Evolutionary conservation across 2,797 vertebrate genomes (phyloP), one percentile per base, ranked within the genome.

Genomic region (Euthynnus affinis): DNA sequence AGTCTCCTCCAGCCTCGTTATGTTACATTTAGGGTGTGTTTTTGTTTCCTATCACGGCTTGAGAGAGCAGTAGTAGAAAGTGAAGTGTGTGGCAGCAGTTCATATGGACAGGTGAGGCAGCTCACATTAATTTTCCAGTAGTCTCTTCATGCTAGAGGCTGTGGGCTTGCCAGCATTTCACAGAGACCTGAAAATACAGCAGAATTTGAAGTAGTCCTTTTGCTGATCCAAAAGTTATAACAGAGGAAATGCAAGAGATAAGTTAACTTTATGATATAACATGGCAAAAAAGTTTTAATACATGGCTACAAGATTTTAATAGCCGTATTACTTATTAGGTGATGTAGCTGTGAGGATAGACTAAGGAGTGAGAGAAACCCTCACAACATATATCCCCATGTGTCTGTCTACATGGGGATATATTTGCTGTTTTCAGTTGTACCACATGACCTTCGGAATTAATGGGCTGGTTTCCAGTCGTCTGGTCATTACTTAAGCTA

Each of bases 381-480:
- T 56, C 6, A 10, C 4, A 57, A 14, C 10, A 29, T 29, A 29
- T 29, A 29, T 29, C 27, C 27, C 27, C 27, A 5, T 29, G 29
- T 73, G 83, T 87, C 74, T 69, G 80, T 82, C 29, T 78, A 78
- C 68, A 69, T 73, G 42, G 74, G 75, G 44, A 27, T 62, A 60
- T 73, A 64, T 74, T 63, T 86, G 80, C 17, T 81, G 80, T 87
- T 84, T 84, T 78, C 20, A 42, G 29, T 63, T 56, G 14, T 55
- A 69, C 56, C 51, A 73, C 59, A 52, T 74, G 73, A 78, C 69
- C 71, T 81, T 71, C 52, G 46, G 73, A 84, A 86, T 73, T 17
- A 88, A 89, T 78, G 64, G 74, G 32, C 64, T 83, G 51, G 91
- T 84, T 74, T 92, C 40, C 32, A 46, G 84, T 58, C 70, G 37